A percentile compares a stretch with the other conserved stretches of the same genome.
These are phyloP conservation scores for Seira sanloemensis DNA, from an alignment of 2,888 invertebrate genomes.

Conservation along the genomic window DNA sequence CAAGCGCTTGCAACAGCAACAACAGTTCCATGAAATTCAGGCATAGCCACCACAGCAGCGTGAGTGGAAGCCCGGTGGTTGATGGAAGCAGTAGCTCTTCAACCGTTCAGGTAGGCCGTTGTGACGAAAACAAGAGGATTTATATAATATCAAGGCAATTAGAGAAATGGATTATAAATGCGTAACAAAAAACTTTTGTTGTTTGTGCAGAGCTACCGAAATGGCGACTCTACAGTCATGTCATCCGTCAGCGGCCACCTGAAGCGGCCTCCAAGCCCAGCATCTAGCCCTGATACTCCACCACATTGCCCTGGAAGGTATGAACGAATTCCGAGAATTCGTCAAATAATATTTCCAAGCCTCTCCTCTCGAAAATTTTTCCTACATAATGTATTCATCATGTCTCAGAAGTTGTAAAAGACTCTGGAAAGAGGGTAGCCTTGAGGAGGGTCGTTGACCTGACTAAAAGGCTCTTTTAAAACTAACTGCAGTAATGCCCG, in stretches of 20 bases:
- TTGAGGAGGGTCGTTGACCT: too few species aligned
- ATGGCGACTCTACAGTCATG: constrained; percentile 69
- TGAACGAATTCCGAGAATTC: too few species aligned
- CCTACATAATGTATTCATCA: too few species aligned
- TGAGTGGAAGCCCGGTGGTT: constrained; percentile 69
- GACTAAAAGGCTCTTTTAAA: too few species aligned
- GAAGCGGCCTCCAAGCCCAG: constrained; percentile 78
- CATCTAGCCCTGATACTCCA: constrained; percentile 79
- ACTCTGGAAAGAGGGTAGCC: too few species aligned
- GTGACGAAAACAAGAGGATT: neutral
- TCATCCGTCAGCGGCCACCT: constrained; percentile 62
- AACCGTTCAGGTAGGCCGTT: constrained; percentile 69
- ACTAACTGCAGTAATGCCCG: too few species aligned
- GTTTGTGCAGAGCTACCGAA: constrained; percentile 70
- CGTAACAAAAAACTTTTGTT: constrained; percentile 18
- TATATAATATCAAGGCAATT: neutral
- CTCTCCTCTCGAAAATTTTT: too few species aligned
- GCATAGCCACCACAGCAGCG: constrained; percentile 70
- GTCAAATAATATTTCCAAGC: too few species aligned
- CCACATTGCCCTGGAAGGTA: constrained; percentile 76
- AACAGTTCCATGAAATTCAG: constrained; percentile 73
- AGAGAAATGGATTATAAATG: too few species aligned
- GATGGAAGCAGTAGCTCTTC: constrained; percentile 73
- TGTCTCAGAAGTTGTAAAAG: too few species aligned
- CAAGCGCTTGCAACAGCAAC: constrained; percentile 66